Evolutionary conservation across 2,113 vertebrate species (phyloP).

Genomic region (Brienomyrus longianalis): DNA sequence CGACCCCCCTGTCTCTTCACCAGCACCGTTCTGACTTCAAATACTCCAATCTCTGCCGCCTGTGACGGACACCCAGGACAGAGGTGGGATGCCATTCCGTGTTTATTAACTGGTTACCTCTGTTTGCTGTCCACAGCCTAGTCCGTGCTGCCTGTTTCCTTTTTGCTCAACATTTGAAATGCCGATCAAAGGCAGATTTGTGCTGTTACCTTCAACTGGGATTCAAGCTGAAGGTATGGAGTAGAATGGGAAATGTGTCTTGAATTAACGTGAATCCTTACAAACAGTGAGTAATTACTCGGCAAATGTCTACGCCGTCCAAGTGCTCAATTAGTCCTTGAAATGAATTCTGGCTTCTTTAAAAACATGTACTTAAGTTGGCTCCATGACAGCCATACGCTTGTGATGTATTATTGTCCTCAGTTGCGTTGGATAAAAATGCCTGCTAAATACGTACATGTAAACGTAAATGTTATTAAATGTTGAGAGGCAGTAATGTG

Average conservation of each 20-base stretch:
- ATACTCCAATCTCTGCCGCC: neutral
- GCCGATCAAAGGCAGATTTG: constrained; percentile 8
- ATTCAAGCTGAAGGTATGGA: constrained; percentile 3
- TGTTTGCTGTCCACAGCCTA: neutral
- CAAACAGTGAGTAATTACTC: neutral
- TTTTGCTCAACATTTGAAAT: neutral
- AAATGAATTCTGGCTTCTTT: neutral
- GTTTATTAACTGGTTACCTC: neutral
- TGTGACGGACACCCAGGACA: neutral
- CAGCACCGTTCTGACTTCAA: neutral
- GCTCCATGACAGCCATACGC: neutral
- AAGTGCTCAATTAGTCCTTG: neutral
- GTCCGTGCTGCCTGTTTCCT: neutral
- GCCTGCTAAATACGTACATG: neutral
- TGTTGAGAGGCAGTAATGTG: neutral
- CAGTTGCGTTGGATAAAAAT: neutral
- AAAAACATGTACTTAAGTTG: neutral
- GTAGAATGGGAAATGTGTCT: constrained; percentile 1
- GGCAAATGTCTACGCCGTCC: neutral
- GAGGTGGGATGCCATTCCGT: neutral
- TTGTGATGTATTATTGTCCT: neutral
- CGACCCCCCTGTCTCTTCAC: neutral
- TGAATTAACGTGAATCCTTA: neutral
- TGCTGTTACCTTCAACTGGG: constrained; percentile 1
- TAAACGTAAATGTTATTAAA: neutral